Conservation (phyloP, 2,888 invertebrate species). For the Anthoptus insignis region DNA sequence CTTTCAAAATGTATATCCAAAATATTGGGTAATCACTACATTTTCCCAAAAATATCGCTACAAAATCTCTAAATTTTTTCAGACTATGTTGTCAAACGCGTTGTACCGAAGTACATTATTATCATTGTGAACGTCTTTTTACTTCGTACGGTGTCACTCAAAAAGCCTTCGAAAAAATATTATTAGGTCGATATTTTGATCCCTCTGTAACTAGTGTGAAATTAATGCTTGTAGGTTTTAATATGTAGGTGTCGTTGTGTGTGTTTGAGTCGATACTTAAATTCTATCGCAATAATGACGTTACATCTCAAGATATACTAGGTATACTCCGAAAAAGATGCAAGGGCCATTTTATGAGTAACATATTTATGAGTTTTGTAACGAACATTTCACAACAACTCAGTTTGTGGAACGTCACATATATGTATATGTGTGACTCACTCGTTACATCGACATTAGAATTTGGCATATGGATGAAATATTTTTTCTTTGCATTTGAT, state of each 20-base stretch:
- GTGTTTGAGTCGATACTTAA: constrained; percentile 3
- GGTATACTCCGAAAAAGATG: no score
- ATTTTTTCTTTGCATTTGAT: no score
- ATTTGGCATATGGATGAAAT: no score
- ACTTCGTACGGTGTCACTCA: constrained; percentile 42
- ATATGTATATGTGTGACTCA: no score
- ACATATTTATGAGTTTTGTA: no score
- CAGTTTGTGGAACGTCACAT: no score
- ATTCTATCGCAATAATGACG: neutral
- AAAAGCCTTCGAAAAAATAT: constrained; percentile 74
- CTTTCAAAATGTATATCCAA: constrained; percentile 75
- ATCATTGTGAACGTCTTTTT: constrained; percentile 42
- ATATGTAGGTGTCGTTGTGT: constrained; percentile 1
- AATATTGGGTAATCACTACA: constrained; percentile 79
- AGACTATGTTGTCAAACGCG: constrained; percentile 62
- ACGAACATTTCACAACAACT: no score
- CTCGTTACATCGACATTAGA: no score
- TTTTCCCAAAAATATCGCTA: constrained; percentile 80
- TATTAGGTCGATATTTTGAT: constrained; percentile 76
- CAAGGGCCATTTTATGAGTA: no score
- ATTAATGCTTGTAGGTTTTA: constrained; percentile 31
- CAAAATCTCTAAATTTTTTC: constrained; percentile 73
- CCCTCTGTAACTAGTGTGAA: constrained; percentile 62
- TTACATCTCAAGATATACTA: neutral
- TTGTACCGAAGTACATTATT: constrained; percentile 59